phyloP scores from a whole-genome alignment of 2,888 invertebrate species.

The Sycophila texana region DNA sequence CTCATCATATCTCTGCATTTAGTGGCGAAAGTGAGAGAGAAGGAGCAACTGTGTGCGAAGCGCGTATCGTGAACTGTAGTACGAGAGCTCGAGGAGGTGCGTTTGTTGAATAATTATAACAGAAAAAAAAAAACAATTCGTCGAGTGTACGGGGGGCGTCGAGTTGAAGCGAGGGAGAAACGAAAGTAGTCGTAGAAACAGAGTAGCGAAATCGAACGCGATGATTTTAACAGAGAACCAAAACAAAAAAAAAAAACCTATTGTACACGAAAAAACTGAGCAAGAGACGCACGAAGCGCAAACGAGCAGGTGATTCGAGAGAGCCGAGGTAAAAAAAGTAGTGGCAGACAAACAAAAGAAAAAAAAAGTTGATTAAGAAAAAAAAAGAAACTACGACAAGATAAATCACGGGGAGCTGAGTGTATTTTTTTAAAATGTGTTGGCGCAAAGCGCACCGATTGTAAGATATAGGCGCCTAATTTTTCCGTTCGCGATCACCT shows the following conservation, averaged over 20 bases:
- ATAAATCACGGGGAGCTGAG: slow-evolving; percentile 47
- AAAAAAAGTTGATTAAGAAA: slow-evolving; percentile 27
- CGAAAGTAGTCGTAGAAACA: slow-evolving; percentile 3
- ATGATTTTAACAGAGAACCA: background rate
- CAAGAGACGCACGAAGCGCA: background rate
- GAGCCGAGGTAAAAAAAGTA: background rate
- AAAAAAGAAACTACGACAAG: slow-evolving; percentile 12
- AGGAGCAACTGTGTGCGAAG: background rate
- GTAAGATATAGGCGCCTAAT: slow-evolving; percentile 52
- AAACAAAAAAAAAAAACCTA: background rate
- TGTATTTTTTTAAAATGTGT: slow-evolving; percentile 60
- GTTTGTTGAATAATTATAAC: background rate
- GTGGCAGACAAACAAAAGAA: slow-evolving; percentile 2
- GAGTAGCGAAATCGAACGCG: background rate
- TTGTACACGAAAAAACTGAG: slow-evolving; percentile 9
- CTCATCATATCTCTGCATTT: slow-evolving; percentile 52
- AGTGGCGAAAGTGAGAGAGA: slow-evolving; percentile 25
- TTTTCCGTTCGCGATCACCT: slow-evolving; percentile 42
- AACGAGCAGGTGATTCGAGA: background rate
- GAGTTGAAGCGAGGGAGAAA: background rate
- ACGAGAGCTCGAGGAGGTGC: slow-evolving; percentile 20
- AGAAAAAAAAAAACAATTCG: background rate
- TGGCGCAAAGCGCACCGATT: slow-evolving; percentile 54
- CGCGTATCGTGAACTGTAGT: slow-evolving; percentile 44
- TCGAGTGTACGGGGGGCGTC: background rate